These are phyloP conservation scores for Pyrgus malvae DNA, from an alignment of 2,888 invertebrate genomes.

Conservation along the genomic window DNA sequence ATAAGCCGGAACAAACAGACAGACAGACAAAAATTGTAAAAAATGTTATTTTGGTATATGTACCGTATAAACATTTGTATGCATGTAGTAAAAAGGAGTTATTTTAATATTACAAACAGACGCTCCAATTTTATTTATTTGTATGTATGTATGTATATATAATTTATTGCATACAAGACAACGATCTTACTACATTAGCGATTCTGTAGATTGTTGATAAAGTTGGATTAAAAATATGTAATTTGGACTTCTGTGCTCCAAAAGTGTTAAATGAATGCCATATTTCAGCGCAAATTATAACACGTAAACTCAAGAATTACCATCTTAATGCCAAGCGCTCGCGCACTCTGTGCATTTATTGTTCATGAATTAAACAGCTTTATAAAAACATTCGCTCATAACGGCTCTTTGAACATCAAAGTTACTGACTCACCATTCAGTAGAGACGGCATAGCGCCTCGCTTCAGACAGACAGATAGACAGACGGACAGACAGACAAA, in stretches of 20 bases:
- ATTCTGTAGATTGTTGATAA: constrained; percentile 14
- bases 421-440: no score
- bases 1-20: no score
- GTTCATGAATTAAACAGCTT: constrained; percentile 10
- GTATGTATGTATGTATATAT: no score
- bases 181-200: constrained; percentile 7
- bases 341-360: background rate
- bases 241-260: constrained; percentile 4
- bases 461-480: no score
- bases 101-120: no score
- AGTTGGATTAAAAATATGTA: background rate
- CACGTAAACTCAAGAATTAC: constrained; percentile 12
- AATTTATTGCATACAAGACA: background rate
- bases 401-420: background rate
- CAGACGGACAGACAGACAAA: no score
- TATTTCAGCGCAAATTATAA: constrained; percentile 9
- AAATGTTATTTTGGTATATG: no score
- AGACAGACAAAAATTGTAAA: no score
- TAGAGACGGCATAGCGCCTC: no score
- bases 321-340: constrained; percentile 13
- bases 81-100: no score
- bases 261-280: constrained; percentile 15
- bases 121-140: no score
- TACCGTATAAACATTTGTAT: no score
- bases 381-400: constrained; percentile 3